phyloP scores from a whole-genome alignment of 2,888 invertebrate genomes.

The Agrotis ipsilon region DNA sequence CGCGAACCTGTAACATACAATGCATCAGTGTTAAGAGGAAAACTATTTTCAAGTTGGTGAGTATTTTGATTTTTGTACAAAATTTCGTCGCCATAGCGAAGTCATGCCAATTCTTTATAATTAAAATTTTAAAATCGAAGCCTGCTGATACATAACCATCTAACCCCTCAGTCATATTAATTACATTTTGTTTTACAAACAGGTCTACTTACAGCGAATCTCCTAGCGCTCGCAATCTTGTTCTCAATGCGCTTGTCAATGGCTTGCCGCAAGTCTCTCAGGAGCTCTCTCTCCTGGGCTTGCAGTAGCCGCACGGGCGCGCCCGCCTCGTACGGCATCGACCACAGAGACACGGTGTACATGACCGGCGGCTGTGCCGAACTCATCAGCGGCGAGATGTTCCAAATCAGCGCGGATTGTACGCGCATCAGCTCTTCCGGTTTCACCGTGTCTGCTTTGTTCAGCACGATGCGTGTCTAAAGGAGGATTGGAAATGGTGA shows the following conservation, averaged over 20 bases:
- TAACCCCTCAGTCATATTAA: no score
- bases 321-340: constrained; percentile 95
- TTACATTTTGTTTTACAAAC: constrained; percentile 2
- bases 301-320: constrained; percentile 95
- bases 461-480: constrained; percentile 97
- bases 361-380: constrained; percentile 98
- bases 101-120: background rate
- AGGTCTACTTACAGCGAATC: constrained; percentile 95
- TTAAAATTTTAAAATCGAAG: background rate
- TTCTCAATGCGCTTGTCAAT: constrained; percentile 97
- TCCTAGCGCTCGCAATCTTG: constrained; percentile 97
- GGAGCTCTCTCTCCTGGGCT: constrained; percentile 97
- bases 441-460: constrained; percentile 98
- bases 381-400: constrained; percentile 98
- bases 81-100: background rate
- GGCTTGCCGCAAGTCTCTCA: constrained; percentile 96
- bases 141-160: no score
- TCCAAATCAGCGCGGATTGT: constrained; percentile 98
- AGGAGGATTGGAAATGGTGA: constrained; percentile 12
- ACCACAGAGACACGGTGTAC: constrained; percentile 97
- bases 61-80: no score
- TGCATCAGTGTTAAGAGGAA: no score
- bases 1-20: constrained; percentile 93
- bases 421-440: constrained; percentile 98
- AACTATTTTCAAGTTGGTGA: no score